Conservation (phyloP, 2,113 vertebrate species). For the Rhinoderma darwinii region DNA sequence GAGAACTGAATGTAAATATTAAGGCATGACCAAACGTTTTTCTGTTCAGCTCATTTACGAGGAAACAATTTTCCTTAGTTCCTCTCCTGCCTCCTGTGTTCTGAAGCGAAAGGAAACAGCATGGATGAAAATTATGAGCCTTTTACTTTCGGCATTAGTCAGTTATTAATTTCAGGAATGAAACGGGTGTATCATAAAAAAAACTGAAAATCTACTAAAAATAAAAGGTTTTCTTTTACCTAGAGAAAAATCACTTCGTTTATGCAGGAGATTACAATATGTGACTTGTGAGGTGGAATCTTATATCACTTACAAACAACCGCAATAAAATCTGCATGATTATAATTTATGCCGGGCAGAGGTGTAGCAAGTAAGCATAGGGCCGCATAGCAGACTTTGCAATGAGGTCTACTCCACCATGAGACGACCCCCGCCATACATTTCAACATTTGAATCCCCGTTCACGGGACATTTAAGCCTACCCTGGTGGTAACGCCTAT, state of each 20-base stretch:
- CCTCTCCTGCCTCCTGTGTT: not conserved
- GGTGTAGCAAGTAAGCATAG: too few species aligned
- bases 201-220: not conserved
- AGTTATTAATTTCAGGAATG: not conserved
- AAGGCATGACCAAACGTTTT: conserved; percentile 4
- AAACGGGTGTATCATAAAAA: not conserved
- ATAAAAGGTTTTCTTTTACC: not conserved
- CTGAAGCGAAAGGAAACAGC: not conserved
- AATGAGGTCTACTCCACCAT: too few species aligned
- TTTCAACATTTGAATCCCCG: too few species aligned
- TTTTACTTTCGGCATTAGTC: not conserved
- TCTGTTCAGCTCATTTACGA: not conserved
- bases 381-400: too few species aligned
- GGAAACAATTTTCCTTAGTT: conserved; percentile 11
- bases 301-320: not conserved
- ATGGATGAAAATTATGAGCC: not conserved
- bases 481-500: too few species aligned
- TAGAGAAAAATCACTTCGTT: not conserved
- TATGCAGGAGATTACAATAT: not conserved
- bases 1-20: not conserved
- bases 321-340: too few species aligned
- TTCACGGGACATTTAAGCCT: too few species aligned
- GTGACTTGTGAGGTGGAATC: not conserved
- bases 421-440: too few species aligned
- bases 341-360: too few species aligned